Evolutionary conservation across 2,888 invertebrate species (phyloP), one percentile per base, ranked within the genome.

Genomic region (Rhopalosiphum nymphaeae): DNA sequence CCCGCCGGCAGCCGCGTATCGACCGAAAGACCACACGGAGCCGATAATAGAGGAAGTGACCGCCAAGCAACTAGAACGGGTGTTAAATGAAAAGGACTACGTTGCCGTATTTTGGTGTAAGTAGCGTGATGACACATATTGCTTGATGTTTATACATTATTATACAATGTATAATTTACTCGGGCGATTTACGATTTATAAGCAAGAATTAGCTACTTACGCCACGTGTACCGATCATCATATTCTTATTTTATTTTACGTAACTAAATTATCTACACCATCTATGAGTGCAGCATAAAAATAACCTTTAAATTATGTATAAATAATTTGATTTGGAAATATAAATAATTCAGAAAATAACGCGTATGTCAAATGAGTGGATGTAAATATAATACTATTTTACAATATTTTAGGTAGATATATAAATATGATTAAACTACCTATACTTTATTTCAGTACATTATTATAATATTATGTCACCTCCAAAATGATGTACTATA

Each of bases 61-160:
- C 96, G 97, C 98, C 96, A 98, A 98, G 96, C 98, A 98, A 96
- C 97, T 98, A 96, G 98, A 98, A 96, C 97, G 98, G 96, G 97
- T 98, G 95, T 97, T 98, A 96, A 97, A 97, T 96, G 98, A 98
- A 95, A 98, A 98, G 97, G 98, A 98, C 96, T 98, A 98, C 97
- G 98, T 98, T 96, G 98, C 98, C 96, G 98, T 98, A 96, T 98
- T 98, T 97, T 98, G 98, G 98, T 98, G 98, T 98, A 98, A 98
- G 98, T 98, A 92, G 16, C 1, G 26, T 46, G 29, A 78, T 44
- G 42, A 46, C 26, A 89, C 26, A 26, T 4, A 36, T 57, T 29
- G 10, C 10, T 26, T 86, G 36, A 21, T 21, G 21, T 36, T 78
- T 36, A 36, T 36, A 21, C 21, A 21, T 7, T 78, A 78, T 78